These are phyloP conservation scores for Rhynchonycteris naso DNA, from an alignment of 2,797 vertebrate species.

Conservation along the genomic window DNA sequence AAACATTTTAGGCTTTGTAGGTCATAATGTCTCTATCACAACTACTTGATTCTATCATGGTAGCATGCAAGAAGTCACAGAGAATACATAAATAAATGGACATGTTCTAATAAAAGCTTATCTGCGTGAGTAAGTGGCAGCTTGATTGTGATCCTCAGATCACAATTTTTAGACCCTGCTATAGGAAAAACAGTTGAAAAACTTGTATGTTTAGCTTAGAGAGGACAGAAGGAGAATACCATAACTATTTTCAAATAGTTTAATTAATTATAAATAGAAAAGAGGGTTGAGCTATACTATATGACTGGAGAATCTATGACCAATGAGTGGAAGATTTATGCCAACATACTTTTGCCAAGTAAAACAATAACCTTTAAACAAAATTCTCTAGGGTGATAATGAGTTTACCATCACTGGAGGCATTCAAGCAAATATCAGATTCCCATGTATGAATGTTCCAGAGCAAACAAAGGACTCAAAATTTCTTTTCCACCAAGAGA, in stretches of 20 bases:
- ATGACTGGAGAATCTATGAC: neutral
- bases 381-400: neutral
- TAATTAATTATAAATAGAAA: neutral
- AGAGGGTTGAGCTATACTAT: neutral
- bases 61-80: neutral
- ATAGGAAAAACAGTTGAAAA: neutral
- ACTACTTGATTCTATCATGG: neutral
- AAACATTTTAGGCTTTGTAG: neutral
- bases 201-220: neutral
- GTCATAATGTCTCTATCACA: neutral
- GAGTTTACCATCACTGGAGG: neutral
- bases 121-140: neutral
- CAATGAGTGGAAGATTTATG: neutral
- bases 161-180: neutral
- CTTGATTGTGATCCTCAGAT: neutral
- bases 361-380: neutral
- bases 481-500: neutral
- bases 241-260: conserved; percentile 45
- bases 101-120: neutral
- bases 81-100: neutral
- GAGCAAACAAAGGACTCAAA: neutral
- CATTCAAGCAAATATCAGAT: neutral
- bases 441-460: neutral
- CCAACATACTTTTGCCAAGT: neutral
- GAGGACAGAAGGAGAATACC: neutral